These are phyloP conservation scores for Ostrea denselamellosa DNA, from an alignment of 1,140 invertebrate genomes.

Conservation along the genomic window DNA sequence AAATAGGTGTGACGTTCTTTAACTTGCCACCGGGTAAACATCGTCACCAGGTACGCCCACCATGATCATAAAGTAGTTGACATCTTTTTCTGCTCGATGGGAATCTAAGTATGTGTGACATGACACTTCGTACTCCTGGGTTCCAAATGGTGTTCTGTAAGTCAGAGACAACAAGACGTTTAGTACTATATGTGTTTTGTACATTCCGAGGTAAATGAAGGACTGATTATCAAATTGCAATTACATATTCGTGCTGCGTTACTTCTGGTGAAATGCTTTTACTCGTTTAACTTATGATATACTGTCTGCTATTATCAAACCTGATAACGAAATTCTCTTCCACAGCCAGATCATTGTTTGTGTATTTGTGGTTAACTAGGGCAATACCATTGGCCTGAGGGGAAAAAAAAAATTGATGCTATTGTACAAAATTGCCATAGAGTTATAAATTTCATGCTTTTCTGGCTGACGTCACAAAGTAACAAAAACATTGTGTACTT, in stretches of 20 bases:
- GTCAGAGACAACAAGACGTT: neutral
- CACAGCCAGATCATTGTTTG: slow-evolving; percentile 71
- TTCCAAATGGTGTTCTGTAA: slow-evolving; percentile 72
- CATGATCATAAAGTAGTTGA: slow-evolving; percentile 75
- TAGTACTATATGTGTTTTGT: neutral
- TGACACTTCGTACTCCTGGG: slow-evolving; percentile 75
- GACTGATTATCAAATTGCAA: neutral
- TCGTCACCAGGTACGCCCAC: slow-evolving; percentile 71
- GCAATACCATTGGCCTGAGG: slow-evolving; percentile 73
- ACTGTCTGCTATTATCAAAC: slow-evolving; percentile 48
- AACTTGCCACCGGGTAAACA: slow-evolving; percentile 57
- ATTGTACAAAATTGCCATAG: no score
- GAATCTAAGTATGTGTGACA: slow-evolving; percentile 74
- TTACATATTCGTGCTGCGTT: neutral
- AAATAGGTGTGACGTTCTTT: neutral
- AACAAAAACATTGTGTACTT: no score
- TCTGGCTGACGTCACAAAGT: no score
- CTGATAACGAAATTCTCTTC: slow-evolving; percentile 66
- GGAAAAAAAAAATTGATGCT: neutral
- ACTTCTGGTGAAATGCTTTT: neutral
- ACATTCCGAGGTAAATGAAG: neutral
- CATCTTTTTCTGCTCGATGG: slow-evolving; percentile 75
- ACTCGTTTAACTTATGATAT: neutral
- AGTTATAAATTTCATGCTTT: no score
- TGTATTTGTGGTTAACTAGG: slow-evolving; percentile 71